Conservation (phyloP, 2,797 vertebrate genomes). For the Manis javanica region DNA sequence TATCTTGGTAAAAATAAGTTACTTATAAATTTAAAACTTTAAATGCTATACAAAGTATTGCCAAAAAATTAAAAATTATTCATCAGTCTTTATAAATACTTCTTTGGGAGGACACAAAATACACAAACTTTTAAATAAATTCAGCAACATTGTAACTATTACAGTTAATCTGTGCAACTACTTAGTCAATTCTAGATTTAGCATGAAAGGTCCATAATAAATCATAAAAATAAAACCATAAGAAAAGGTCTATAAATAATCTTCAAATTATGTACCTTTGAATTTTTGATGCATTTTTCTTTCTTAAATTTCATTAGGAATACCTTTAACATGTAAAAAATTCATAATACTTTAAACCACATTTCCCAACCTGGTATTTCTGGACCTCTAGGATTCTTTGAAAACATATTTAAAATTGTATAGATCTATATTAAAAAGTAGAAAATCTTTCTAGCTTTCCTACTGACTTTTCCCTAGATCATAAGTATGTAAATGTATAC, state of each 20-base stretch:
- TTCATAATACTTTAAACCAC: background rate
- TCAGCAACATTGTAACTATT: background rate
- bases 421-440: slow-evolving; percentile 39
- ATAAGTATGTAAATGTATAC: background rate
- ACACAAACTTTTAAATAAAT: slow-evolving; percentile 48
- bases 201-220: background rate
- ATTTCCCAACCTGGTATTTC: slow-evolving; percentile 53
- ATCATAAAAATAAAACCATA: slow-evolving; percentile 29
- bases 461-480: background rate
- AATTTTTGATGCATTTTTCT: background rate
- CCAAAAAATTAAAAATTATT: slow-evolving; percentile 40
- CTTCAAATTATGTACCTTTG: background rate
- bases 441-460: slow-evolving; percentile 44
- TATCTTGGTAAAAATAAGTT: background rate
- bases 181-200: slow-evolving; percentile 8
- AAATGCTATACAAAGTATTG: background rate
- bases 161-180: background rate
- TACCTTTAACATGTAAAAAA: slow-evolving; percentile 30
- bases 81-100: background rate
- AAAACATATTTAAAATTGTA: slow-evolving; percentile 51
- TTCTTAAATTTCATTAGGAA: background rate
- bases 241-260: background rate
- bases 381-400: background rate
- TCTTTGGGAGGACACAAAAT: slow-evolving; percentile 27
- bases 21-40: slow-evolving; percentile 57